Evolutionary conservation across 2,888 invertebrate genomes (phyloP), one percentile per base, ranked within the genome.

Genomic region (Pyrrhosoma nymphula): DNA sequence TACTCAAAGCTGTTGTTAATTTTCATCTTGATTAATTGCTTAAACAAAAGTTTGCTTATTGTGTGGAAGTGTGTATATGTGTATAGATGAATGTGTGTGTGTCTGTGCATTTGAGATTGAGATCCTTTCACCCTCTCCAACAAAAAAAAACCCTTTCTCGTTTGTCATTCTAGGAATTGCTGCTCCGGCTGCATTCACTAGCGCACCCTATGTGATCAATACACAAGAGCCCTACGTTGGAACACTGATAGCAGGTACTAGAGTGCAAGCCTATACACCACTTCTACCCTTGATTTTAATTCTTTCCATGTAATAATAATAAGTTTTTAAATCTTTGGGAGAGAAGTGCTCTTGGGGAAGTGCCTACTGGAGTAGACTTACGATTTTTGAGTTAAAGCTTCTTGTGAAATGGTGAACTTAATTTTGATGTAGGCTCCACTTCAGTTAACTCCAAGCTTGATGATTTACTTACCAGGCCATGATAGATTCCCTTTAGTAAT

Each of bases 151-250:
- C 95, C 47, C 95, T 56, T 88, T 93, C 47, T 93, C 93, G n/a
- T 93, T 93, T 93, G 69, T 93, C 93, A 93, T 93, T 96, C 95
- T 96, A 96, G 97, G 97, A 96, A 95, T 97, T 96, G 96, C 97
- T 95, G 96, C 96, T 90, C 96, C 96, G 47, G 96, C 96, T 69
- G 96, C 96, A 89, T 97, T 96, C 95, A 97, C 97, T 95, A 96
- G 98, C 96, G 98, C 98, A 91, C 98, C 98, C 95, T 99, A 99
- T 97, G 98, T 99, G 96, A 98, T 99, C 96, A 99, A 99, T 97
- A 98, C 99, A 95, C 98, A 98, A 97, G 98, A 98, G 96, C 99
- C 99, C 60, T 99, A 99, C 97, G 98, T 98, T 96, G 98, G 98
- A 96, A 98, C 98, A 95, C 97, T 99, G 96, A 98, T 98, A 96